A percentile compares a stretch with the other conserved stretches of the same genome.
These are phyloP conservation scores for Leptobrachium leishanense DNA, from an alignment of 2,113 vertebrate species.

Conservation along the genomic window DNA sequence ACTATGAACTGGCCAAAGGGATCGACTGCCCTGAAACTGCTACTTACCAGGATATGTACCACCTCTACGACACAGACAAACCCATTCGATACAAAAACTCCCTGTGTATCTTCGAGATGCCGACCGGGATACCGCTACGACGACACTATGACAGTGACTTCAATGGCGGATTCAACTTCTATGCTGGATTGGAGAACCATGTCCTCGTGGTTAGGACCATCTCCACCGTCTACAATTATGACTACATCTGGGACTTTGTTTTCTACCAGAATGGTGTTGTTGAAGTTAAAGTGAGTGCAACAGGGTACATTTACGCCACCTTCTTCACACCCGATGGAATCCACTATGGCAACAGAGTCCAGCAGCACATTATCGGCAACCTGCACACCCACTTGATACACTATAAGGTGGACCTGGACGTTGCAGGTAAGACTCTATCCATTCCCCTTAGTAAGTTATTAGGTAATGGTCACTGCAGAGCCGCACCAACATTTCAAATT, in stretches of 20 bases:
- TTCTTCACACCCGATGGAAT: constrained; percentile 81
- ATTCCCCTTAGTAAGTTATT: no score
- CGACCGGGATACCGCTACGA: constrained; percentile 75
- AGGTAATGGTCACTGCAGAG: no score
- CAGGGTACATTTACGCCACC: constrained; percentile 83
- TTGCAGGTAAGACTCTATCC: constrained; percentile 72
- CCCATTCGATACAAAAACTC: constrained; percentile 69
- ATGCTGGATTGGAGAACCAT: constrained; percentile 75
- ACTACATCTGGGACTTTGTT: constrained; percentile 92
- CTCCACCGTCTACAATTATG: constrained; percentile 91
- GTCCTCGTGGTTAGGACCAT: constrained; percentile 83
- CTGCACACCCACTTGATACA: constrained; percentile 87
- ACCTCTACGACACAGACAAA: constrained; percentile 76
- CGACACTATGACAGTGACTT: constrained; percentile 83
- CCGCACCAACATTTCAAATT: no score
- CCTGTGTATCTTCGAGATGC: constrained; percentile 88
- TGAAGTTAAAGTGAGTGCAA: constrained; percentile 85
- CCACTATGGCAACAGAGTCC: constrained; percentile 77
- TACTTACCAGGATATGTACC: constrained; percentile 77
- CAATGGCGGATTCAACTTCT: constrained; percentile 79
- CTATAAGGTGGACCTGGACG: constrained; percentile 89
- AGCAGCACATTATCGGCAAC: constrained; percentile 84
- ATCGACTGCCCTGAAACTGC: constrained; percentile 85
- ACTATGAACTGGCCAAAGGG: constrained; percentile 78
- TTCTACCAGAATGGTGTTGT: constrained; percentile 87